These are phyloP conservation scores for Thereva nobilitata DNA, from an alignment of 2,888 invertebrate species.

Conservation along the genomic window DNA sequence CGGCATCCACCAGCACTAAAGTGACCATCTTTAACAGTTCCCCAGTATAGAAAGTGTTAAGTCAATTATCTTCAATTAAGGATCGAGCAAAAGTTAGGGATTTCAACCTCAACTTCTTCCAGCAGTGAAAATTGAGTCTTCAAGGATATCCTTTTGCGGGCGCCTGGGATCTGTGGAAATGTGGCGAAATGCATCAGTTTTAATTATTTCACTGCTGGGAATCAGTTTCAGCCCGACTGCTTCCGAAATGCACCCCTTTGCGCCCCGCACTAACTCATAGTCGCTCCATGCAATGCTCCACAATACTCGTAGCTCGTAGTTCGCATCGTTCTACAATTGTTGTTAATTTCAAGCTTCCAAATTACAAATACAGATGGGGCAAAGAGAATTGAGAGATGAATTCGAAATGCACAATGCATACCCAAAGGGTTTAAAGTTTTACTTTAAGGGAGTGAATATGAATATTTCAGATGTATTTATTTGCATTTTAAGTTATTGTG, in stretches of 20 bases:
- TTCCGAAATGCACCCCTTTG: constrained; percentile 2
- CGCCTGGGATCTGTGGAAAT: background rate
- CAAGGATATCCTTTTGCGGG: background rate
- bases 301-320: no score
- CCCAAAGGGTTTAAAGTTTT: constrained; percentile 13
- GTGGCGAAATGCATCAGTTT: constrained; percentile 24
- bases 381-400: constrained; percentile 11
- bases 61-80: constrained; percentile 31
- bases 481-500: constrained; percentile 20
- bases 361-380: background rate
- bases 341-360: constrained; percentile 17
- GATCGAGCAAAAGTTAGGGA: constrained; percentile 6
- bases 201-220: constrained; percentile 29
- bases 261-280: background rate
- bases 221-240: constrained; percentile 32
- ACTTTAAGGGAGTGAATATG: constrained; percentile 16
- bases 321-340: constrained; percentile 1
- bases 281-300: no score
- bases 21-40: constrained; percentile 25
- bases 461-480: constrained; percentile 32
- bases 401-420: constrained; percentile 23
- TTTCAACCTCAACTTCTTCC: background rate
- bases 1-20: background rate
- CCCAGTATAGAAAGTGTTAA: constrained; percentile 15
- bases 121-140: background rate